These are phyloP conservation scores for Chiroxiphia lanceolata DNA, from an alignment of 2,797 vertebrate genomes.

Conservation along the genomic window DNA sequence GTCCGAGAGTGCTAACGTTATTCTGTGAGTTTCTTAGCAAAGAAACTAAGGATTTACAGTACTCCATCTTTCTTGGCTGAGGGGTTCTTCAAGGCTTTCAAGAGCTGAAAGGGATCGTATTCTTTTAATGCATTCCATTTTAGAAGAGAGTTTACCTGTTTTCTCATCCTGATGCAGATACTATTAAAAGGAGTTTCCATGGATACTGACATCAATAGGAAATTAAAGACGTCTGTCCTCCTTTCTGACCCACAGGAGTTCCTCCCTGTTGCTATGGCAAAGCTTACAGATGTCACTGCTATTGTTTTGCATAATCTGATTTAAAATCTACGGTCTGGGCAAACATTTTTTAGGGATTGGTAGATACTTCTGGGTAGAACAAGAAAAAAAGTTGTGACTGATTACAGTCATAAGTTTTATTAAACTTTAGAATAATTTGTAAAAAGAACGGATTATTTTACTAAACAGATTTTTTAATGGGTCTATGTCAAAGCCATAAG, in stretches of 20 bases:
- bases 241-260: constrained; percentile 72
- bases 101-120: constrained; percentile 59
- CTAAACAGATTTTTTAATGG: not conserved
- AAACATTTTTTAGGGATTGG: not conserved
- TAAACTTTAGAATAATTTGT: not conserved
- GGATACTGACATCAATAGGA: constrained; percentile 65
- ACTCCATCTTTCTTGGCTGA: constrained; percentile 53
- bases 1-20: constrained; percentile 49
- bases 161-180: constrained; percentile 59
- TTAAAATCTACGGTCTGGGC: not conserved
- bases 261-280: constrained; percentile 56
- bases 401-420: not conserved
- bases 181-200: constrained; percentile 75
- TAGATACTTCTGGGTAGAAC: not conserved
- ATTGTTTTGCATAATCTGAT: not conserved
- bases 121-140: constrained; percentile 68
- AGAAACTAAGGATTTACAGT: constrained; percentile 62
- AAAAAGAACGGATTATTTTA: not conserved
- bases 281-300: not conserved
- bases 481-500: not conserved
- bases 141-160: constrained; percentile 71
- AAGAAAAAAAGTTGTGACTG: not conserved
- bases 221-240: constrained; percentile 66
- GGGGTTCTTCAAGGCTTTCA: constrained; percentile 65
- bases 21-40: constrained; percentile 66